These are phyloP conservation scores for Myiozetetes cayanensis DNA, from an alignment of 2,113 vertebrate species.

Conservation along the genomic window DNA sequence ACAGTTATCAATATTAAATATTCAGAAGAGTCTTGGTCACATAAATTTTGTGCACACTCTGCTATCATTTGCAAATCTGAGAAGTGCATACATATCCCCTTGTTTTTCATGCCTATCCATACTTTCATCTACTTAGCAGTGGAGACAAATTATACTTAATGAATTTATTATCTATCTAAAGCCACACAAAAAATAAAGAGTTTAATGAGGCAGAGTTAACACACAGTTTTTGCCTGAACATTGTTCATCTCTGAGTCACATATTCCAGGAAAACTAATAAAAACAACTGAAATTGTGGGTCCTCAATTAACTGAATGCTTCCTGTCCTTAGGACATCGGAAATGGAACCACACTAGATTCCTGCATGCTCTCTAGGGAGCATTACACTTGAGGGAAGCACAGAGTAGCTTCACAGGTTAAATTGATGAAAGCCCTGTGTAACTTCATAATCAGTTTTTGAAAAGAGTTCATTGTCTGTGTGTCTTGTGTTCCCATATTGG, in stretches of 20 bases:
- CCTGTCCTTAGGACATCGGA: neutral
- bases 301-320: neutral
- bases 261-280: neutral
- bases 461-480: neutral
- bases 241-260: constrained; percentile 14
- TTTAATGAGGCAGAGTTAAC: neutral
- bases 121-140: neutral
- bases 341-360: neutral
- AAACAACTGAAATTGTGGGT: neutral
- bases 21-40: neutral
- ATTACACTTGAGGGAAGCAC: neutral
- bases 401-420: neutral
- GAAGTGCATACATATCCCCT: neutral
- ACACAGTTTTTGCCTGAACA: neutral
- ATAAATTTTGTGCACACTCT: neutral
- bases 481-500: neutral
- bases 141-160: neutral
- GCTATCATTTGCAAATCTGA: neutral
- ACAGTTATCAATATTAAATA: neutral
- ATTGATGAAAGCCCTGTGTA: neutral
- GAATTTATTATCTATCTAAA: neutral
- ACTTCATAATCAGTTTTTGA: neutral
- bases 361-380: neutral
- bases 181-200: neutral
- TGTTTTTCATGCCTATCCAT: neutral